Evolutionary conservation across 2,113 vertebrate species (phyloP), one percentile per base, ranked within the genome.

Genomic region (Hemibagrus wyckioides): DNA sequence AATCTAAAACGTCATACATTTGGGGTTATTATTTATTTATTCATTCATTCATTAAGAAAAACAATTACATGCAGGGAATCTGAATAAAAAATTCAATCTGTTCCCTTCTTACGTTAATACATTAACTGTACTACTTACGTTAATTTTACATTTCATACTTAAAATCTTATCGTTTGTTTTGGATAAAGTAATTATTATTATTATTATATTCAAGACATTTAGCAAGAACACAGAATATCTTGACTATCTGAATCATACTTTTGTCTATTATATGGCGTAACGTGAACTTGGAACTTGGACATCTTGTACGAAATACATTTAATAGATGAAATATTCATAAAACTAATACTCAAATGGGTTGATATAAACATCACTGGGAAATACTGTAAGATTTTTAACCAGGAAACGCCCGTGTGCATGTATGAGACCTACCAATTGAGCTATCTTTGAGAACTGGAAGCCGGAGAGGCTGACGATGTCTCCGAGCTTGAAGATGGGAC

Each of bases 401-500:
- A 21, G 6, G 15, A 54, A 79, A 21, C 19, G 39, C 54, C 17
- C 21, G 2, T 65, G 57, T 50, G 73, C 11, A 19, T 63, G 7
- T 79, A 44, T 52, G 50, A 67, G 36, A 90, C 93, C 56, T 93
- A 99, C 98, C 96, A 94, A 93, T 88, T 83, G 89, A 5, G 98
- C 97, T 87, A 99, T 92, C 0, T 90, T 84, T 75, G 92, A 90
- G 63, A 99, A 99, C 52, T 90, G 93, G 89, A 97, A 97, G 15
- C 97, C 97, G 0, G 97, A 96, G 41, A 95, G 91, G 65, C 91
- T 93, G 21, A 97, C 95, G 17, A 99, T 93, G 57, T 99, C 96
- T 86, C 97, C 96, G 19, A 99, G 92, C 87, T 86, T 94, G 92
- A 99, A 99, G 85, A 99, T 96, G 0, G 98, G 98, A 75, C 98